Evolutionary conservation across 2,888 invertebrate genomes (phyloP).

Genomic region (Eudemis profundana): DNA sequence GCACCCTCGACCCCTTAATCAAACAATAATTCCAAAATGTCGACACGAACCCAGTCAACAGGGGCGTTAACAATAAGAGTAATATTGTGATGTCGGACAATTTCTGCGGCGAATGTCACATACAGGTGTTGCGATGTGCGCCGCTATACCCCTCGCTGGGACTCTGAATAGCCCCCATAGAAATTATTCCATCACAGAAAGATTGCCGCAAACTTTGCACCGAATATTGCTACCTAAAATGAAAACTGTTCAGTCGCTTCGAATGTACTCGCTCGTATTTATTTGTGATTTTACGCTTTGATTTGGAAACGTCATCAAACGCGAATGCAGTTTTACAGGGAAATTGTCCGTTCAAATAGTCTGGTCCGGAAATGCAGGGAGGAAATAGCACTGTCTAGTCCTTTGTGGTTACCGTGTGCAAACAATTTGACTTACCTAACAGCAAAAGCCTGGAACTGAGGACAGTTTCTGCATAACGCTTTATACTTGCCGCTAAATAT

Average conservation of each 20-base stretch:
- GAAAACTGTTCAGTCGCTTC: background rate
- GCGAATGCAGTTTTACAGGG: conserved; percentile 1
- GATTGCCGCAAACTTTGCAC: conserved; percentile 19
- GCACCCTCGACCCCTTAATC: conserved; percentile 27
- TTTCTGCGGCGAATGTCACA: conserved; percentile 61
- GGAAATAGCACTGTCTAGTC: conserved; percentile 47
- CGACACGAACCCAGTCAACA: conserved; percentile 25
- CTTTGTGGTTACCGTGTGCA: conserved; percentile 49
- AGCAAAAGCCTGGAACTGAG: conserved; percentile 51
- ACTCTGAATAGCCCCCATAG: conserved; percentile 32
- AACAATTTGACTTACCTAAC: conserved; percentile 53
- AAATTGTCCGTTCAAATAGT: conserved; percentile 16
- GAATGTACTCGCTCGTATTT: background rate
- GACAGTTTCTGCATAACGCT: conserved; percentile 25
- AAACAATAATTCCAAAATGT: conserved; percentile 32
- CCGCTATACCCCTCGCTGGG: conserved; percentile 59
- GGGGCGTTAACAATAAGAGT: conserved; percentile 59
- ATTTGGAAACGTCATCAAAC: background rate
- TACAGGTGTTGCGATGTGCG: conserved; percentile 70
- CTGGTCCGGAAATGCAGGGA: background rate
- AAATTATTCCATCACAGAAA: conserved; percentile 27
- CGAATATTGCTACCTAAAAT: conserved; percentile 4
- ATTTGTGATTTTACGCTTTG: background rate
- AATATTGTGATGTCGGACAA: conserved; percentile 60
- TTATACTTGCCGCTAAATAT: too few relatives aligned